Base-by-base conservation (phyloP, 1,140 invertebrate species). In the Tachypleus tridentatus region DNA sequence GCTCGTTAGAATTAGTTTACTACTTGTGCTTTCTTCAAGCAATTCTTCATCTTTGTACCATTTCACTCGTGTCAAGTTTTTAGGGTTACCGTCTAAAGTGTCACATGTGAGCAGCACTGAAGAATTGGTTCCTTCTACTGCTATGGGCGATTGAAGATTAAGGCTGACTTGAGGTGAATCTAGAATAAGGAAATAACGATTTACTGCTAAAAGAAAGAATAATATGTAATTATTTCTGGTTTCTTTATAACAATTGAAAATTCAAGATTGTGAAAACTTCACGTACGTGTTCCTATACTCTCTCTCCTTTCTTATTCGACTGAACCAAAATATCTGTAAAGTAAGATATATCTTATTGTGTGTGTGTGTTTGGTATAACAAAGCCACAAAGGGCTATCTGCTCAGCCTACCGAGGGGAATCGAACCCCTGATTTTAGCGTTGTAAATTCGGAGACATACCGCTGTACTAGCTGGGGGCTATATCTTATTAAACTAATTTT, bases 111-210 rank as follows among this genome's bases (percentile, higher is more conserved):
- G 63, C 5, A 53, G 64, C 3, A 72, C 63, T 0, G 66, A 59
- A 10, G 67, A 65, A 6, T 65, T 56, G 5, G 60, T 60, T 4
- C 63, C 68, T 65, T 72, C 70, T 8, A 67, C 67, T 4, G 72
- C 64, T 7, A 69, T 54, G 8, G 63, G 54, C 9, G 67, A 64
- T 3, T 69, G 68, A 3, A 73, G 58, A 47, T 67, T 64, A 4
- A 72, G 50, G n/a, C 50, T 49, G 3, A 73, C 72, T 7, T 65
- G 51, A 58, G 73, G 72, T 4, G 70, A 68, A 71, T 68, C 72
- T 73, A 51, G 11, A 64, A 57, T 49, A 57, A 53, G 60, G 57
- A 63, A 65, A 9, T 64, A 57, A 64, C 6, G 56, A 3, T 47
- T 48, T 49, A 29, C 3, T 48, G 8, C 10, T 52, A 49, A 7